A percentile compares a stretch with the other conserved stretches of the same genome.
Evolutionary conservation across 1,140 invertebrate genomes (phyloP).

Genomic region (Lordiphosa collinella): DNA sequence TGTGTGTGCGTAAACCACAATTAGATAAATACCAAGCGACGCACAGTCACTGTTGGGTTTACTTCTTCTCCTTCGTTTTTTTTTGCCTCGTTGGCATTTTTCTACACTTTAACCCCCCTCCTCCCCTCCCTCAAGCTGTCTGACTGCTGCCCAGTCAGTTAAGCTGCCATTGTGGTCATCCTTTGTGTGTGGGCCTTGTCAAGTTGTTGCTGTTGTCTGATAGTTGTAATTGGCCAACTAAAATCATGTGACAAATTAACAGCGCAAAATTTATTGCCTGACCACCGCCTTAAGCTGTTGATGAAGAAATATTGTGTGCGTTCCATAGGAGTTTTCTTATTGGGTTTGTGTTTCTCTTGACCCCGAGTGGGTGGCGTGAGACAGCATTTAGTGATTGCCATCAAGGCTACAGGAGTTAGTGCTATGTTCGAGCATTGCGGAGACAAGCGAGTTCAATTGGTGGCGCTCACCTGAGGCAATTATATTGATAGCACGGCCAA

Average conservation of each 20-base stretch:
- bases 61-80: constrained; percentile 18
- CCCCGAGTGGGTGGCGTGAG: constrained; percentile 36
- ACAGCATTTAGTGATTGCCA: constrained; percentile 62
- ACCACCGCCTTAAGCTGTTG: constrained; percentile 74
- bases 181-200: constrained; percentile 47
- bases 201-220: constrained; percentile 52
- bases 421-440: neutral
- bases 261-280: constrained; percentile 77
- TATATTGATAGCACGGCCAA: constrained; percentile 33
- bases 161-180: constrained; percentile 68
- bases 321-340: constrained; percentile 13
- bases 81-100: constrained; percentile 69
- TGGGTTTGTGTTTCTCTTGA: constrained; percentile 20
- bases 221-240: constrained; percentile 78
- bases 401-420: constrained; percentile 20
- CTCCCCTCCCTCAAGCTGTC: neutral
- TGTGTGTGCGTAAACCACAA: constrained; percentile 43
- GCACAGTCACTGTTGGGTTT: constrained; percentile 33
- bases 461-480: constrained; percentile 41
- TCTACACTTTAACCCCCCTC: constrained; percentile 53
- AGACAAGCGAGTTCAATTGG: constrained; percentile 28
- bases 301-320: constrained; percentile 72
- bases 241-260: constrained; percentile 78
- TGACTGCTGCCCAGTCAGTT: constrained; percentile 40
- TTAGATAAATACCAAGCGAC: constrained; percentile 74